Conservation (phyloP, 2,888 invertebrate genomes). For the Lasioglossum morio region DNA sequence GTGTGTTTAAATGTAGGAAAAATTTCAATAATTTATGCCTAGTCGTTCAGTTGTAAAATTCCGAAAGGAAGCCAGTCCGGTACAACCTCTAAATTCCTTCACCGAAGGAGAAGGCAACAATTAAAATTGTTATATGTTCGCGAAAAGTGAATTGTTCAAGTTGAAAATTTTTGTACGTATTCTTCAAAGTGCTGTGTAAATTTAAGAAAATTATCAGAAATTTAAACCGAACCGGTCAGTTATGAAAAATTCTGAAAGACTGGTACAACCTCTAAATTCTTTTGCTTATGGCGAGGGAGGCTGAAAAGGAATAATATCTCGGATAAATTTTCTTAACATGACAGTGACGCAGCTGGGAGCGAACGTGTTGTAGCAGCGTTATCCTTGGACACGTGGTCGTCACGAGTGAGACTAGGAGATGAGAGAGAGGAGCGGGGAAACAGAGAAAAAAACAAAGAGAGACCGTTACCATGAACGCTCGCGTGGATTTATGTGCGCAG, state of each 20-base stretch:
- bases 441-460: neutral
- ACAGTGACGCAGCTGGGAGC: neutral
- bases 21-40: neutral
- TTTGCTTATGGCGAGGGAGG: neutral
- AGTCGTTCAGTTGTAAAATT: neutral
- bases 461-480: neutral
- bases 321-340: neutral
- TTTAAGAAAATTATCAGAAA: no score
- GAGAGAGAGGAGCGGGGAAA: neutral
- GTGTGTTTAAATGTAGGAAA: no score
- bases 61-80: fast-evolving
- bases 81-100: neutral
- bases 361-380: slow-evolving; percentile 23
- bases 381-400: slow-evolving; percentile 19
- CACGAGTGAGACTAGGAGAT: neutral
- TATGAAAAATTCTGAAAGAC: neutral
- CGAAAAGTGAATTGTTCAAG: no score
- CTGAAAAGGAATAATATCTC: neutral
- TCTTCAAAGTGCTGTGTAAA: no score
- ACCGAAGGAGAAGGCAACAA: no score
- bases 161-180: no score
- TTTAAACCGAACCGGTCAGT: neutral
- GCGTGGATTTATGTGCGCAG: neutral
- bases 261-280: no score
- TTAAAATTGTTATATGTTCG: no score